Base-by-base conservation (phyloP, 1,140 invertebrate species). In the Stegodyphus dumicola region DNA sequence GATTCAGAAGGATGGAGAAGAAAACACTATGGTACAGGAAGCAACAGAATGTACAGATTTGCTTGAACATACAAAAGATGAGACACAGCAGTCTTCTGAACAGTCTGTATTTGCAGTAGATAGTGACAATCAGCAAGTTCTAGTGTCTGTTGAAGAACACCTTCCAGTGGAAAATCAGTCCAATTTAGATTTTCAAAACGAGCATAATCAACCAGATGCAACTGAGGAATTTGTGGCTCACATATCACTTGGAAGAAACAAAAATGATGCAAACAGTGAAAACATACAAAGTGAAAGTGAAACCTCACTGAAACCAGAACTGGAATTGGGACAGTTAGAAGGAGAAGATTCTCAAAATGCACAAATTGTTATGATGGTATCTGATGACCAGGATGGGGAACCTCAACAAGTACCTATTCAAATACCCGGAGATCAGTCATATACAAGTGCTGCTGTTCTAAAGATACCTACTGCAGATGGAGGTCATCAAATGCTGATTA, bases 401-500 rank as follows among this genome's bases (percentile, higher is more conserved):
- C n/a, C 52, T 49, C 67, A 80, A 11, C 77, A 86, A 10, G 65
- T 83, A 6, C 77, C 77, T 0, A 78, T 87, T n/a, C 78, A 87
- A 18, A 51, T 87, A 15, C 66, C 53, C 33, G 86, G 81, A 49
- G 80, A 85, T n/a, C 80, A 87, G 15, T 74, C 86, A 10, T 87
- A 78, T 52, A 51, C 85, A 9, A 77, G 75, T 73, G 75, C 81
- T 15, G 83, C 87, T 10, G 75, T 87, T 6, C 65, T 87, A 3
- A 87, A 87, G 18, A 77, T 87, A 7, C 86, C 81, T 13, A 87
- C 86, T 54, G 54, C 80, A n/a, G 87, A 87, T 77, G 87, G 87
- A n/a, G 76, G 75, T 6, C 74, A 85, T 33, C 76, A 79, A 48
- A 77, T 87, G 54, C 15, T 87, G n/a, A 64, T 87, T 7, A 85